Conservation (phyloP, 2,888 invertebrate species). For the Tigriopus californicus region DNA sequence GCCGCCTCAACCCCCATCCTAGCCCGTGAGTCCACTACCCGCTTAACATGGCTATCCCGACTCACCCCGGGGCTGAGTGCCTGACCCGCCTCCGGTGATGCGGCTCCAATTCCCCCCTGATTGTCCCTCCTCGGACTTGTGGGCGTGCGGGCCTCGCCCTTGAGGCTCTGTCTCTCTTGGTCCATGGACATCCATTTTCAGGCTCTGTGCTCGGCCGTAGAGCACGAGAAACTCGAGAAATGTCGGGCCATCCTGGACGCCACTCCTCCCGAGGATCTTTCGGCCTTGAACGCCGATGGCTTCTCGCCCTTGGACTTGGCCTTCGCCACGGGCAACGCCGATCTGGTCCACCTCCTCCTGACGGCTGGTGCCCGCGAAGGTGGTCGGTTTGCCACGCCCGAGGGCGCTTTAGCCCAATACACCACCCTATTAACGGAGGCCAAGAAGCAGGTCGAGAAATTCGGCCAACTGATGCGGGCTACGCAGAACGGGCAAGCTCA, state of each 20-base stretch:
- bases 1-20: too few species aligned
- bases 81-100: too few species aligned
- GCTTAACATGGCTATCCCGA: too few species aligned
- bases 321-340: conserved; percentile 67
- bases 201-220: conserved; percentile 87
- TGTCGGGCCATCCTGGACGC: conserved; percentile 76
- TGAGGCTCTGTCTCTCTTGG: too few species aligned
- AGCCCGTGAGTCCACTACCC: too few species aligned
- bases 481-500: neutral
- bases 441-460: conserved; percentile 10
- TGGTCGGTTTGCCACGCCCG: conserved; percentile 21
- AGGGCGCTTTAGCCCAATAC: neutral
- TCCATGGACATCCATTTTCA: conserved; percentile 22
- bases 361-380: conserved; percentile 36
- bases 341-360: conserved; percentile 72
- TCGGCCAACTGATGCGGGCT: conserved; percentile 5
- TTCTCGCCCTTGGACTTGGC: conserved; percentile 81
- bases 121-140: too few species aligned
- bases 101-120: too few species aligned
- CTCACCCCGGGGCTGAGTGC: too few species aligned
- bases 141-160: too few species aligned
- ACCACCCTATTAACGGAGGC: neutral
- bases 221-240: conserved; percentile 82
- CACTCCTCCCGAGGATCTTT: neutral
- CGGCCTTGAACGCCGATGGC: conserved; percentile 57